A percentile compares a stretch with the other conserved stretches of the same genome.
These are phyloP conservation scores for Nibea albiflora DNA, from an alignment of 2,113 vertebrate species.

Conservation along the genomic window DNA sequence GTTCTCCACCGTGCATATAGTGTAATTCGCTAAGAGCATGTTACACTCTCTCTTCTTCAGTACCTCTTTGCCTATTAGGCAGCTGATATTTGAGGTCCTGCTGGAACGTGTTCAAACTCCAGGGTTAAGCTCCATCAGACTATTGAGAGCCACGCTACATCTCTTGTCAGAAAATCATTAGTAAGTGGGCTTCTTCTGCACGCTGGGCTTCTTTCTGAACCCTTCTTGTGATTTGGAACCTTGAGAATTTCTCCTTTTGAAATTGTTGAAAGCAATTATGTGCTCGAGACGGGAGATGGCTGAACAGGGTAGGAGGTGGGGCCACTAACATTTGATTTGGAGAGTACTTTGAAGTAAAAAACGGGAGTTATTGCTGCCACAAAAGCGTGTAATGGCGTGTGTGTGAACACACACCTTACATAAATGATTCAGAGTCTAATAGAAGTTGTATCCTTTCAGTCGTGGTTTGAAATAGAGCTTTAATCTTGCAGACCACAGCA, in stretches of 20 bases:
- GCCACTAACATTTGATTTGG: slow-evolving; percentile 50
- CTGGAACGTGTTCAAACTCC: slow-evolving; percentile 11
- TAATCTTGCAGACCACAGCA: slow-evolving; percentile 49
- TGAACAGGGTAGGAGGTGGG: slow-evolving; percentile 18
- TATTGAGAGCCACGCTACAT: neutral
- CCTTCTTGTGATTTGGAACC: slow-evolving; percentile 36
- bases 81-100: slow-evolving; percentile 11
- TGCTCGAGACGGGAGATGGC: slow-evolving; percentile 2
- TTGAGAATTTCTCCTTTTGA: slow-evolving; percentile 45
- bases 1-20: neutral
- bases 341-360: slow-evolving; percentile 47
- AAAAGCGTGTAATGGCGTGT: neutral
- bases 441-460: slow-evolving; percentile 32
- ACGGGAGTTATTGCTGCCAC: neutral
- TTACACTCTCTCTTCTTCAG: neutral
- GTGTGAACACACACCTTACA: neutral
- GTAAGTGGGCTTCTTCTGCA: slow-evolving; percentile 16
- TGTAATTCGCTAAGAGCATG: neutral
- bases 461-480: slow-evolving; percentile 63
- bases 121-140: slow-evolving; percentile 39
- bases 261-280: slow-evolving; percentile 46
- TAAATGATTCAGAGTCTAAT: slow-evolving; percentile 60
- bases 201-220: slow-evolving; percentile 1
- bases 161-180: slow-evolving; percentile 54
- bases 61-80: neutral